Conservation (phyloP, 2,888 invertebrate species). For the Drosophila histrio region DNA sequence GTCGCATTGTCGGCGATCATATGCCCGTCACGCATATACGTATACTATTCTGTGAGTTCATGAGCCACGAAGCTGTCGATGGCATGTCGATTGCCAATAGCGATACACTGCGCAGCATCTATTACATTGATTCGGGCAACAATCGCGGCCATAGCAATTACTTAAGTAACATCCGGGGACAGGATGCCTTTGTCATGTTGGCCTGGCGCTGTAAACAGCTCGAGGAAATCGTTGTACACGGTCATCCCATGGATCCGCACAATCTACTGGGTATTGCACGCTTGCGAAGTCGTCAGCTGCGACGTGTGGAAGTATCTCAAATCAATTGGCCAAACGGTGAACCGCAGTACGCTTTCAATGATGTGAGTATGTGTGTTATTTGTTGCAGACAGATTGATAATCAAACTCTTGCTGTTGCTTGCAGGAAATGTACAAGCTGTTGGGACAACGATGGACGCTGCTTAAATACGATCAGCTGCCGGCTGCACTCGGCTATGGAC, state of each 20-base stretch:
- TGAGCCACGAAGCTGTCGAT: conserved; percentile 83
- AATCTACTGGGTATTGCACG: conserved; percentile 83
- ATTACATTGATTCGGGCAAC: conserved; percentile 83
- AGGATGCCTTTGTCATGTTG: conserved; percentile 87
- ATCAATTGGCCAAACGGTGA: conserved; percentile 74
- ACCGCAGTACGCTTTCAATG: conserved; percentile 71
- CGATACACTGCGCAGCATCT: conserved; percentile 82
- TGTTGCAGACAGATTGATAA: neutral
- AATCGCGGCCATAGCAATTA: conserved; percentile 74
- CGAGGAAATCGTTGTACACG: conserved; percentile 86
- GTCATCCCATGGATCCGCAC: conserved; percentile 83
- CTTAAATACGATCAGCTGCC: conserved; percentile 77
- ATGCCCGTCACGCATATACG: conserved; percentile 91
- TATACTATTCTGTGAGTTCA: conserved; percentile 89
- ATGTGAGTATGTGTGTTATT: conserved; percentile 46
- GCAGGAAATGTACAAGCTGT: conserved; percentile 82
- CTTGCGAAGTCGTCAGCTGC: conserved; percentile 80
- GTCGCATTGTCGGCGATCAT: conserved; percentile 87
- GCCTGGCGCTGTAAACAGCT: conserved; percentile 86
- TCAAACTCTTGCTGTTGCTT: neutral
- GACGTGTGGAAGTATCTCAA: conserved; percentile 83
- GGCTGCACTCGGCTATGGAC: conserved; percentile 78
- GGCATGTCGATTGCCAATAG: conserved; percentile 82
- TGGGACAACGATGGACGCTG: conserved; percentile 83
- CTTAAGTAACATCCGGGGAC: conserved; percentile 44